phyloP scores from a whole-genome alignment of 2,113 vertebrate species.

The Meriones unguiculatus region DNA sequence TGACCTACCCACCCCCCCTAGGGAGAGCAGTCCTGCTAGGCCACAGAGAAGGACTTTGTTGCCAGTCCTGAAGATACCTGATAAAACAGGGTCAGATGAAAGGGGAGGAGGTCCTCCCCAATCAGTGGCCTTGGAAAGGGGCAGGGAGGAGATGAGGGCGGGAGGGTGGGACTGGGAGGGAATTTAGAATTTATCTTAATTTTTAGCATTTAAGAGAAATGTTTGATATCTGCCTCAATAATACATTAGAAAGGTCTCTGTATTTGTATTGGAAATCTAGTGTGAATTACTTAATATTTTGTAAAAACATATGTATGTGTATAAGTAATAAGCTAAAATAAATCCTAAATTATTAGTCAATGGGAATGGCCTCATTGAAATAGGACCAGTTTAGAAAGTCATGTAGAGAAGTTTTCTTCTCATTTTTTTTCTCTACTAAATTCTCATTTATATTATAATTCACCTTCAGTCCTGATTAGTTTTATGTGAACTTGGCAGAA shows the following conservation, averaged over 20 bases:
- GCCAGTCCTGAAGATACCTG: too few species aligned
- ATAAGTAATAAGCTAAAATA: not conserved
- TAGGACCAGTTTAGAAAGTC: constrained; percentile 26
- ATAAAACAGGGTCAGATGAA: too few species aligned
- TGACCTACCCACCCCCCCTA: too few species aligned
- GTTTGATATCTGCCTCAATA: not conserved
- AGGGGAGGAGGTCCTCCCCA: too few species aligned
- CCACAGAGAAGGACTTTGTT: too few species aligned
- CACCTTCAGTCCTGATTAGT: not conserved
- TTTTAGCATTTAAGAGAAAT: not conserved
- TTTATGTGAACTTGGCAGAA: not conserved
- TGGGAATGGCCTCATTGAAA: not conserved
- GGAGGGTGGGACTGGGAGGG: too few species aligned
- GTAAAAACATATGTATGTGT: not conserved
- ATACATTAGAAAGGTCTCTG: not conserved
- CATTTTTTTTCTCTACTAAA: constrained; percentile 43
- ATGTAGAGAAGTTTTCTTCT: constrained; percentile 44
- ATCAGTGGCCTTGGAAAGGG: too few species aligned
- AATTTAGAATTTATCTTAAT: not conserved
- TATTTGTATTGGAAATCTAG: not conserved
- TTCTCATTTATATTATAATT: constrained; percentile 31
- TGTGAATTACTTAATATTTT: not conserved
- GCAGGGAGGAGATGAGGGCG: too few species aligned
- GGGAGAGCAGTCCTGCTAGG: too few species aligned
- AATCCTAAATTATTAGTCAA: constrained; percentile 13